These are phyloP conservation scores for Dendropsophus ebraccatus DNA, from an alignment of 2,113 vertebrate genomes.

Conservation along the genomic window DNA sequence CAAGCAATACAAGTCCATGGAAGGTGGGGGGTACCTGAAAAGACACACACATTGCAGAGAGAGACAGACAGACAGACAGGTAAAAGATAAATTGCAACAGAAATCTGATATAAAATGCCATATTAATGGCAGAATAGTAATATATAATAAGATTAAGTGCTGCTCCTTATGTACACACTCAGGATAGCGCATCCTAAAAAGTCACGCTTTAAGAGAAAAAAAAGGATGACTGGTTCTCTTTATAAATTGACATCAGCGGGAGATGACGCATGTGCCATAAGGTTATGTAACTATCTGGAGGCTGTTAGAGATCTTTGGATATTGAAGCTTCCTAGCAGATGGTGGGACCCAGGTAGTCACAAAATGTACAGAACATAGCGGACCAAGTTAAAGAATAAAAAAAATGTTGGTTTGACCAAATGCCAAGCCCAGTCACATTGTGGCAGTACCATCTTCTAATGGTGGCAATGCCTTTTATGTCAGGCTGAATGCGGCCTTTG, in stretches of 20 bases:
- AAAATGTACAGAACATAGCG: not conserved
- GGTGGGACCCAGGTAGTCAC: not conserved
- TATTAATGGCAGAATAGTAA: too few relatives aligned
- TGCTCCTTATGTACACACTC: not conserved
- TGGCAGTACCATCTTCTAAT: not conserved
- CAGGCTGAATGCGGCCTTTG: slow-evolving; percentile 15
- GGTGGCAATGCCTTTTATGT: slow-evolving; percentile 26
- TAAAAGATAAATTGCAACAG: too few relatives aligned
- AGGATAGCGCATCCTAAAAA: too few relatives aligned
- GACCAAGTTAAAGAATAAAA: not conserved
- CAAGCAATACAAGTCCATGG: too few relatives aligned
- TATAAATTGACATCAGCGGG: not conserved
- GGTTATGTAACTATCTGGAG: not conserved
- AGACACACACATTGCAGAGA: too few relatives aligned
- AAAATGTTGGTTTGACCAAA: slow-evolving; percentile 9
- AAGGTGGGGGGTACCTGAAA: too few relatives aligned
- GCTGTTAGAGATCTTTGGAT: not conserved
- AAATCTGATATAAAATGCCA: too few relatives aligned
- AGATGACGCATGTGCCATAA: not conserved
- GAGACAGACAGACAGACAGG: too few relatives aligned
- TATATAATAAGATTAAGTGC: too few relatives aligned
- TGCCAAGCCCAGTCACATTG: slow-evolving; percentile 21
- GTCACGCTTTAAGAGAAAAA: not conserved
- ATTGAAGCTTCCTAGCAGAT: slow-evolving; percentile 1
- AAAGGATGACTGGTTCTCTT: not conserved